Evolutionary conservation across 1,140 invertebrate species (phyloP).

Genomic region (Lysiphlebus fabarum): DNA sequence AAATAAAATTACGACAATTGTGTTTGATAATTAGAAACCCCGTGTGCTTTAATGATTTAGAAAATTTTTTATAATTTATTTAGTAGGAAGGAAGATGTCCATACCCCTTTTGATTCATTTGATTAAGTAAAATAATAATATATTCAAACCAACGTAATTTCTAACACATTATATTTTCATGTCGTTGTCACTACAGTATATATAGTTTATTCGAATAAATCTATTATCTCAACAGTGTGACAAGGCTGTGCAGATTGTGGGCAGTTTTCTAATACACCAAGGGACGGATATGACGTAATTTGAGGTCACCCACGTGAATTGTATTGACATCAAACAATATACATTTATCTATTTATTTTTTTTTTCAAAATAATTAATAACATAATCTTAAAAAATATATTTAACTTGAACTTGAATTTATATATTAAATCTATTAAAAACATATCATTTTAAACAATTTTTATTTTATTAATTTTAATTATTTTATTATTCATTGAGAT

Average conservation of each 20-base stretch:
- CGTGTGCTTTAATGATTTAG: too few species aligned
- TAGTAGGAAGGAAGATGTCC: too few species aligned
- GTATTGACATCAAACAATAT: conserved; percentile 16
- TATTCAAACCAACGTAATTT: conserved; percentile 25
- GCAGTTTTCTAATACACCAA: conserved; percentile 49
- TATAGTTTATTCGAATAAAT: conserved; percentile 52
- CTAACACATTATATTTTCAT: conserved; percentile 48
- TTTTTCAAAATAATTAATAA: conserved; percentile 9
- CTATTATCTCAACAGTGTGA: conserved; percentile 53
- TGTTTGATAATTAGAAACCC: too few species aligned
- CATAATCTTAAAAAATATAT: too few species aligned
- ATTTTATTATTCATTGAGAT: too few species aligned
- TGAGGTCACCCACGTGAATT: conserved; percentile 52
- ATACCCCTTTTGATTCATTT: conserved; percentile 1
- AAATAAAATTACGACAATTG: too few species aligned
- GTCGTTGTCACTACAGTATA: conserved; percentile 38
- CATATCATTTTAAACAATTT: too few species aligned
- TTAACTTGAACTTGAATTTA: too few species aligned
- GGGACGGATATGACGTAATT: conserved; percentile 54
- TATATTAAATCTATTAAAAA: too few species aligned
- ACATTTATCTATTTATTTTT: conserved; percentile 7
- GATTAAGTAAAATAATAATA: conserved; percentile 6
- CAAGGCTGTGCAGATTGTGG: conserved; percentile 46
- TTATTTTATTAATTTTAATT: too few species aligned
- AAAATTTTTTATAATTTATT: too few species aligned